Evolutionary conservation across 1,140 invertebrate species (phyloP).

Genomic region (Drosophila ogumai): DNA sequence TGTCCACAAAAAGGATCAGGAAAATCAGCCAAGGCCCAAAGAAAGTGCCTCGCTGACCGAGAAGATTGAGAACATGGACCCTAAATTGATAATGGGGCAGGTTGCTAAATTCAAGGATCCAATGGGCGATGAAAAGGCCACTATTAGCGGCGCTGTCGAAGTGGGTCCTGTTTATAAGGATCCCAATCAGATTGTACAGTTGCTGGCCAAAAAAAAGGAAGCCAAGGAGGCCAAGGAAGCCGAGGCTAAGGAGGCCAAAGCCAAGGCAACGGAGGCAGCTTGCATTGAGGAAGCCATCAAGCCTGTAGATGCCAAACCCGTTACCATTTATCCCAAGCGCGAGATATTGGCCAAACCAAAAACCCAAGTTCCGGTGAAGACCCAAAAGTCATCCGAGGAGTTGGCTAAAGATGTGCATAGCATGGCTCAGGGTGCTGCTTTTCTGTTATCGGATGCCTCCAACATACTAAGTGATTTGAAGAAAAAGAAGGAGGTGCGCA

Average conservation of each 20-base stretch:
- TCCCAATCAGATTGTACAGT: conserved; percentile 7
- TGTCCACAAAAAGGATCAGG: background rate
- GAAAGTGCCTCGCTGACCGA: conserved; percentile 17
- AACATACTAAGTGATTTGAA: conserved; percentile 18
- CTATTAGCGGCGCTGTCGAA: background rate
- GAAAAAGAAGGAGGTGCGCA: background rate
- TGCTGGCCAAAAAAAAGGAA: conserved; percentile 7
- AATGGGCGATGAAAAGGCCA: background rate
- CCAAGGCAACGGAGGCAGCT: background rate
- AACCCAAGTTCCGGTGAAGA: background rate
- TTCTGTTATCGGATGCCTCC: conserved; percentile 40
- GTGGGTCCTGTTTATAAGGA: conserved; percentile 24
- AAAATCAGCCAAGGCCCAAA: background rate
- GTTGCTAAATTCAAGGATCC: background rate
- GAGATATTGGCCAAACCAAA: conserved; percentile 10
- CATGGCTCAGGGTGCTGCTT: conserved; percentile 41
- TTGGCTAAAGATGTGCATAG: conserved; percentile 44
- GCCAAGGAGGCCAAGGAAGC: background rate
- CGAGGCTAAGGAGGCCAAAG: background rate
- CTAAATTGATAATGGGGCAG: background rate
- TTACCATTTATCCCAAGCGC: conserved; percentile 28
- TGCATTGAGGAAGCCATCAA: background rate
- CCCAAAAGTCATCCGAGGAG: background rate
- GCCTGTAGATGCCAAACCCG: background rate
- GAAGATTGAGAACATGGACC: background rate